Conservation (phyloP, 2,888 invertebrate species). For the Caenorhabditis afra region DNA sequence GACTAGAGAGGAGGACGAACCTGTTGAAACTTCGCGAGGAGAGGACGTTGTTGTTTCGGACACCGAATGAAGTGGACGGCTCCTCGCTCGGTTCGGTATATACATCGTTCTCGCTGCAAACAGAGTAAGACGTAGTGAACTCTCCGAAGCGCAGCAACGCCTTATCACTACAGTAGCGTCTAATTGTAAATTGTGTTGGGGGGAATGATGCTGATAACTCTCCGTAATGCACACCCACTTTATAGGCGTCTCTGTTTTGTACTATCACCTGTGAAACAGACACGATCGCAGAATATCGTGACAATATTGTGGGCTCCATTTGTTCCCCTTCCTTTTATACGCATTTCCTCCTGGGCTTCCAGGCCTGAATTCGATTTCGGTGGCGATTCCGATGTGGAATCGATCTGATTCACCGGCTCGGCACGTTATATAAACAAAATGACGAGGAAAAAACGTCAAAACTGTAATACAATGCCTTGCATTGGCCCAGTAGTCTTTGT, state of each 20-base stretch:
- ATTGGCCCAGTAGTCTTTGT: neutral
- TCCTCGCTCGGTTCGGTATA: slow-evolving; percentile 51
- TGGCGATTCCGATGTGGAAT: too few relatives aligned
- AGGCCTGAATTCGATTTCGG: too few relatives aligned
- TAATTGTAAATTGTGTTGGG: neutral
- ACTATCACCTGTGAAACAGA: slow-evolving; percentile 11
- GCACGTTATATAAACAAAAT: slow-evolving; percentile 1
- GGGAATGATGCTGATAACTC: neutral
- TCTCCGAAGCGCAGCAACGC: neutral
- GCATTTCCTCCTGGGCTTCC: neutral
- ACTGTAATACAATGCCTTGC: too few relatives aligned
- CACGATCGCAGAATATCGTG: too few relatives aligned
- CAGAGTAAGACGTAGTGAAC: slow-evolving; percentile 15
- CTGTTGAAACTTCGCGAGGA: slow-evolving; percentile 62
- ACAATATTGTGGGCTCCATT: too few relatives aligned
- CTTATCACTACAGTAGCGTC: slow-evolving; percentile 32
- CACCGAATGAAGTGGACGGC: slow-evolving; percentile 56
- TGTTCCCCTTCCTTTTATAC: slow-evolving; percentile 3
- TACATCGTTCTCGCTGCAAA: slow-evolving; percentile 55
- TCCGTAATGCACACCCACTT: neutral
- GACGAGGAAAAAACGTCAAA: neutral
- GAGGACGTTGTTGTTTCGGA: slow-evolving; percentile 56
- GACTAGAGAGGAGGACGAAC: slow-evolving; percentile 12
- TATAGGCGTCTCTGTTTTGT: neutral
- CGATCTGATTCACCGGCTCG: neutral